Evolutionary conservation across 1,140 invertebrate species (phyloP).

Genomic region (Pogonognathellus flavescens): DNA sequence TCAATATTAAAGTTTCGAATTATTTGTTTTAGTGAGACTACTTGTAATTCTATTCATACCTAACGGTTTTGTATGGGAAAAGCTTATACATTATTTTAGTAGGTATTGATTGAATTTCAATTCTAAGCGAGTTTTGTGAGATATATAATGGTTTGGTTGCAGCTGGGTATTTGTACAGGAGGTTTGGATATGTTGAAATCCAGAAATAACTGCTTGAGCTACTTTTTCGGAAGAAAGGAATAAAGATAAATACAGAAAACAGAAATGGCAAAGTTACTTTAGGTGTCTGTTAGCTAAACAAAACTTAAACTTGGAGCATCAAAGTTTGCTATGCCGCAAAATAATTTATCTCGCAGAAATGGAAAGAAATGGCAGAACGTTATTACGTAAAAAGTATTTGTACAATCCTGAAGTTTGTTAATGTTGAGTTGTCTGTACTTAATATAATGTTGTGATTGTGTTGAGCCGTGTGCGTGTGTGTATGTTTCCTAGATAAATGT

Average conservation of each 20-base stretch:
- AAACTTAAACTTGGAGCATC: constrained; percentile 21
- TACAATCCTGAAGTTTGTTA: constrained; percentile 3
- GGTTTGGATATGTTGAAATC: too few relatives aligned
- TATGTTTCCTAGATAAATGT: constrained; percentile 33
- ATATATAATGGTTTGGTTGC: too few relatives aligned
- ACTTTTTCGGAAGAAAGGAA: constrained; percentile 1
- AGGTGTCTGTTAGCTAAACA: constrained; percentile 22
- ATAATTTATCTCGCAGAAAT: constrained; percentile 30
- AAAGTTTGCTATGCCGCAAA: constrained; percentile 32
- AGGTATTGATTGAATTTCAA: too few relatives aligned
- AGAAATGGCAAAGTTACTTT: constrained; percentile 30
- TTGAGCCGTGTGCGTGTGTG: not conserved
- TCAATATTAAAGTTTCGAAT: too few relatives aligned
- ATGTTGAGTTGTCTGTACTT: constrained; percentile 36
- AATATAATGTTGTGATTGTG: constrained; percentile 33
- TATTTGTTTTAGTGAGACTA: too few relatives aligned
- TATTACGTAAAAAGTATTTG: constrained; percentile 1
- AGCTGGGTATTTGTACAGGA: too few relatives aligned
- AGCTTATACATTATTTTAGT: too few relatives aligned
- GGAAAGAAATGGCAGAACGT: constrained; percentile 9
- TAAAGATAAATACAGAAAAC: constrained; percentile 35
- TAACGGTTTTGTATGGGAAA: too few relatives aligned
- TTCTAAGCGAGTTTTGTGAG: too few relatives aligned
- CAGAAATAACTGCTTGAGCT: not conserved
- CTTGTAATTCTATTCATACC: too few relatives aligned